Conservation (phyloP, 2,797 vertebrate species). For the Liparis tanakae region DNA sequence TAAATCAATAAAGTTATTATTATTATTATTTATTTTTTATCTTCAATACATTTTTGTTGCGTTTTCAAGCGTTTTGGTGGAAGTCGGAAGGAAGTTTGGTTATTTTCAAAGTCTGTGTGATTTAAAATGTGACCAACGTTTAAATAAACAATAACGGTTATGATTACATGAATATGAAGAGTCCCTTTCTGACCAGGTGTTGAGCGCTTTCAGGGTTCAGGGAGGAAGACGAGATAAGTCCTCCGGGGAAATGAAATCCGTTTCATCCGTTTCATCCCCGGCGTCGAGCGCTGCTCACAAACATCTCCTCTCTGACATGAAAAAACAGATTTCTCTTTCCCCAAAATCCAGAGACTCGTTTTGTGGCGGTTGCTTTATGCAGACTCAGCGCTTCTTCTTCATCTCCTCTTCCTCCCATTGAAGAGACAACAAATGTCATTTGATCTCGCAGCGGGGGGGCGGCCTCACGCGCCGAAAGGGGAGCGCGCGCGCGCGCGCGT, state of each 20-base stretch:
- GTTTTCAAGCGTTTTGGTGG: too few species aligned
- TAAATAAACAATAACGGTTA: too few species aligned
- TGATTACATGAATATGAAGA: too few species aligned
- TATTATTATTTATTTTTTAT: too few species aligned
- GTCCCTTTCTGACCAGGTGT: too few species aligned
- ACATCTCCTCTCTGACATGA: constrained; percentile 52
- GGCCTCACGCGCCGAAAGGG: constrained; percentile 48
- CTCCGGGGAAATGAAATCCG: constrained; percentile 11
- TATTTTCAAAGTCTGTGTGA: too few species aligned
- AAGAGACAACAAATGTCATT: constrained; percentile 70
- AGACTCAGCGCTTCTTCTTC: constrained; percentile 33
- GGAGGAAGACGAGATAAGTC: neutral
- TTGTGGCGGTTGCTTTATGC: constrained; percentile 58
- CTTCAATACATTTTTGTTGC: too few species aligned
- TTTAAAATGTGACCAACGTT: too few species aligned
- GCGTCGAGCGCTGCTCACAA: constrained; percentile 12
- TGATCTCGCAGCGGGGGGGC: constrained; percentile 67
- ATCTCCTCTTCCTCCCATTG: neutral
- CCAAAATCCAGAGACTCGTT: constrained; percentile 23
- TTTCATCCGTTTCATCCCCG: constrained; percentile 10
- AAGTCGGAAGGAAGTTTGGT: too few species aligned
- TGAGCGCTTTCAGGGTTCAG: too few species aligned
- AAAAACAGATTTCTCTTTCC: constrained; percentile 32
- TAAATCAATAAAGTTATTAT: too few species aligned
- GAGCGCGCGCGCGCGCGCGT: too few species aligned